Conservation (phyloP, 30 jellyfish, hydroid and myxozoan genomes). For the Aurelia aurita complex sp. Pacific region DNA sequence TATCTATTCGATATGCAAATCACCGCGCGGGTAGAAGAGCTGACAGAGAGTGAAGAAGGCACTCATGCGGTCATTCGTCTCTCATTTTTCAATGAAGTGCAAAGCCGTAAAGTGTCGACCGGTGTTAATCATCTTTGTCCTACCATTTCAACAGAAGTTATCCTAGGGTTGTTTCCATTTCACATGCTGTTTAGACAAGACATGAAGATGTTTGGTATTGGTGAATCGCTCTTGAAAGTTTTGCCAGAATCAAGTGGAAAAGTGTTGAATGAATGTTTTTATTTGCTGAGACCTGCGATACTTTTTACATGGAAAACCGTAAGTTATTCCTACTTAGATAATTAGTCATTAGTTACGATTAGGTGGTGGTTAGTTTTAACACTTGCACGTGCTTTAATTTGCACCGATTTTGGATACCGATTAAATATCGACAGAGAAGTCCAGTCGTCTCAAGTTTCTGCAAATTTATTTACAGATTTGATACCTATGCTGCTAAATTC, state of each 20-base stretch:
- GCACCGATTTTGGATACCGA: no score
- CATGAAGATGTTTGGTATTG: conserved; percentile 61
- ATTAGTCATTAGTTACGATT: no score
- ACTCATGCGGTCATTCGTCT: conserved; percentile 39
- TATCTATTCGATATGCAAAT: conserved; percentile 30
- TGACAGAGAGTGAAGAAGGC: conserved; percentile 32
- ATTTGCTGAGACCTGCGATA: conserved; percentile 41
- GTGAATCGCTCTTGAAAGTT: conserved; percentile 51
- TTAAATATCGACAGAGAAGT: no score
- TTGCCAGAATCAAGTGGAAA: conserved; percentile 48
- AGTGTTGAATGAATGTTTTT: conserved; percentile 16
- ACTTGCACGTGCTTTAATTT: no score
- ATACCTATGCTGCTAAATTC: no score
- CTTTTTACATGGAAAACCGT: conserved; percentile 57
- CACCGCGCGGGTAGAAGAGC: conserved; percentile 20
- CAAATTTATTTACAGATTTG: no score
- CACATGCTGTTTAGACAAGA: conserved; percentile 58
- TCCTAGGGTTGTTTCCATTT: conserved; percentile 58
- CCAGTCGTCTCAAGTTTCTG: no score
- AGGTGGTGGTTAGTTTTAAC: no score
- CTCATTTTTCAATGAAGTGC: conserved; percentile 23
- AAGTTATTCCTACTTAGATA: neutral
- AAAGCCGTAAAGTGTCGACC: conserved; percentile 28
- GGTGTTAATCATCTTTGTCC: conserved; percentile 48
- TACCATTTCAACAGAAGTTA: conserved; percentile 47